These are phyloP conservation scores for Parasteatoda lunata DNA, from an alignment of 2,888 invertebrate genomes.

Conservation along the genomic window DNA sequence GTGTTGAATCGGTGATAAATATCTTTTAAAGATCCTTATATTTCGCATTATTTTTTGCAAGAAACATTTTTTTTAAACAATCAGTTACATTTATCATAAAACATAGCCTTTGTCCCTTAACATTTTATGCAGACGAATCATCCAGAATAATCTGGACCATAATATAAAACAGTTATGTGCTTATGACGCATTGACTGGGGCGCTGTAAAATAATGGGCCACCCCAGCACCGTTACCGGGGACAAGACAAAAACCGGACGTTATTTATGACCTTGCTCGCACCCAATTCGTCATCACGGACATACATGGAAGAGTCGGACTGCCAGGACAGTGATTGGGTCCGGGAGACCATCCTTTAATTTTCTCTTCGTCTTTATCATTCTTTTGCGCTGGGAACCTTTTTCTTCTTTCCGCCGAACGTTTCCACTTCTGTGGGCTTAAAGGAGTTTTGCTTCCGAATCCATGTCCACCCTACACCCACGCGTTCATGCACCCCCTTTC, in stretches of 20 bases:
- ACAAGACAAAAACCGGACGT: conserved; percentile 63
- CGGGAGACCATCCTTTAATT: conserved; percentile 65
- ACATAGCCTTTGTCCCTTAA: no score
- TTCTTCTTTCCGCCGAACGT: conserved; percentile 24
- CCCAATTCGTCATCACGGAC: conserved; percentile 66
- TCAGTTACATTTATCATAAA: no score
- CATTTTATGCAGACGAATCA: no score
- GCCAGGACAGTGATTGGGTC: conserved; percentile 62
- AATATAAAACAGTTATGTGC: no score
- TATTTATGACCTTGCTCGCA: conserved; percentile 65
- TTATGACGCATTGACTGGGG: conserved; percentile 27
- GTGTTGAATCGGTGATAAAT: no score
- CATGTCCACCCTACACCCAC: not conserved
- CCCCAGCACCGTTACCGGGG: conserved; percentile 32
- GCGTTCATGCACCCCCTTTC: conserved; percentile 1
- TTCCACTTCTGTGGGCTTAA: conserved; percentile 64
- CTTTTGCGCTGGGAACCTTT: conserved; percentile 34
- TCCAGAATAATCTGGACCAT: no score
- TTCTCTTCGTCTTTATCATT: conserved; percentile 67
- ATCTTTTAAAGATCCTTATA: no score
- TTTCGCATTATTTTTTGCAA: no score
- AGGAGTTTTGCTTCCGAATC: conserved; percentile 63
- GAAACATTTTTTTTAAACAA: no score
- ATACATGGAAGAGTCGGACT: conserved; percentile 61
- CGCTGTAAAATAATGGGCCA: conserved; percentile 63